A percentile compares a stretch with the other conserved stretches of the same genome.
phyloP scores from a whole-genome alignment of 2,113 vertebrate genomes.

The Lathamus discolor region DNA sequence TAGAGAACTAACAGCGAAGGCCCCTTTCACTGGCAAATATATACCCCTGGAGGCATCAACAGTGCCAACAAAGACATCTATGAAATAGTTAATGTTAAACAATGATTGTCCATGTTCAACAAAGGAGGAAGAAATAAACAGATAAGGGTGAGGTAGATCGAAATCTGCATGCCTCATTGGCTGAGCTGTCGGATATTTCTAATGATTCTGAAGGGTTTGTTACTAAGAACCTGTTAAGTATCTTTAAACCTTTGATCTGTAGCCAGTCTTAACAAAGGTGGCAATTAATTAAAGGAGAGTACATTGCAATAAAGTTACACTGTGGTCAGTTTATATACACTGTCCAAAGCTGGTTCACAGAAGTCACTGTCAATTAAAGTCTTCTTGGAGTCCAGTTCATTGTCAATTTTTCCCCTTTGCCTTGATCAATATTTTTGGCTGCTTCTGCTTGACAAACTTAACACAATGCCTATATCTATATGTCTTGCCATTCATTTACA shows the following conservation, averaged over 20 bases:
- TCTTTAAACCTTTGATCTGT: conserved; percentile 77
- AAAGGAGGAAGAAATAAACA: conserved; percentile 64
- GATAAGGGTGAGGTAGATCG: conserved; percentile 52
- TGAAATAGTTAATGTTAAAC: conserved; percentile 36
- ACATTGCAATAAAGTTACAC: conserved; percentile 71
- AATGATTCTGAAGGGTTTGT: conserved; percentile 67
- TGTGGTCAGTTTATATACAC: conserved; percentile 68
- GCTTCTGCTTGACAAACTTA: conserved; percentile 61
- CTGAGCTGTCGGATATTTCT: conserved; percentile 67
- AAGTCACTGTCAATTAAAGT: conserved; percentile 78
- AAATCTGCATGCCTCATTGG: conserved; percentile 63
- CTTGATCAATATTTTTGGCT: conserved; percentile 78
- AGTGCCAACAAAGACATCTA: background rate
- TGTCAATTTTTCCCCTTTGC: conserved; percentile 62
- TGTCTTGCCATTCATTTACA: conserved; percentile 72
- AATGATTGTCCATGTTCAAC: conserved; percentile 34
- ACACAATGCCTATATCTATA: conserved; percentile 68
- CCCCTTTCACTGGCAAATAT: rapidly evolving
- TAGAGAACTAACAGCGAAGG: background rate
- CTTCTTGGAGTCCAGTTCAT: conserved; percentile 68
- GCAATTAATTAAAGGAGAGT: conserved; percentile 79
- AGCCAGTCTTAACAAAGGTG: conserved; percentile 76
- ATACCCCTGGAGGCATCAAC: background rate
- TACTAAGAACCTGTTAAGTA: conserved; percentile 70
- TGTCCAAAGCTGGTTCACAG: conserved; percentile 65